phyloP scores from a whole-genome alignment of 2,113 vertebrate species.

The Argyrosomus japonicus region DNA sequence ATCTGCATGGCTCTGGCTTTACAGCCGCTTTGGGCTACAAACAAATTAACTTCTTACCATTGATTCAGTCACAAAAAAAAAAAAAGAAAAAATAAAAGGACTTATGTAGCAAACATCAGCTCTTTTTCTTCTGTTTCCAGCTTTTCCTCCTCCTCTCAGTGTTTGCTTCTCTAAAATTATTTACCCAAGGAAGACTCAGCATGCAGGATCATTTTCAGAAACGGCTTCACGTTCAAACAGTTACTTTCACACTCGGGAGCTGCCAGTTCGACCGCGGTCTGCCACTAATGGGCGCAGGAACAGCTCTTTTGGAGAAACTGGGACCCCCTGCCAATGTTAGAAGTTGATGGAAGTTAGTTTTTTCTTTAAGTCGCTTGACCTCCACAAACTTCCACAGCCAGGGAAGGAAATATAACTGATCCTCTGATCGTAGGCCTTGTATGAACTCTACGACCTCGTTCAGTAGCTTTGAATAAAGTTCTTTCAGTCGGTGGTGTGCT shows the following conservation, averaged over 20 bases:
- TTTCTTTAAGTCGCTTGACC: not conserved
- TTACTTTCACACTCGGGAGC: slow-evolving; percentile 31
- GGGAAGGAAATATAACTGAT: not conserved
- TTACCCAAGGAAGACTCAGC: slow-evolving; percentile 14
- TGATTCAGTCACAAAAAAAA: slow-evolving; percentile 7
- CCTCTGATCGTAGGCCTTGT: not conserved
- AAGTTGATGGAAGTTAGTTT: not conserved
- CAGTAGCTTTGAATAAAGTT: not conserved
- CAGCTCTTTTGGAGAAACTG: not conserved
- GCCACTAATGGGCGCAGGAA: slow-evolving; percentile 2
- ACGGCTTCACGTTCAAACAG: slow-evolving; percentile 28
- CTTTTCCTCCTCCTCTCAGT: not conserved
- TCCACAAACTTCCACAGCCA: slow-evolving; percentile 19
- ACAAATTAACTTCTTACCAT: slow-evolving; percentile 18
- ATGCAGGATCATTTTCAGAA: slow-evolving; percentile 29
- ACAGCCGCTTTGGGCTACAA: slow-evolving; percentile 7
- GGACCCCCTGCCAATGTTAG: not conserved
- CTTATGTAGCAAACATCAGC: slow-evolving; percentile 2
- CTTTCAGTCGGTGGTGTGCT: not conserved
- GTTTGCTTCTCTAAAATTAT: slow-evolving; percentile 27
- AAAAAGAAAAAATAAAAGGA: not conserved
- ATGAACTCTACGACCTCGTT: not conserved
- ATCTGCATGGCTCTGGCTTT: slow-evolving; percentile 17
- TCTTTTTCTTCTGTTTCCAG: slow-evolving; percentile 19
- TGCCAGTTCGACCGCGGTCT: slow-evolving; percentile 21